Conservation (phyloP, 1,140 invertebrate genomes). For the Drosophila varians region DNA sequence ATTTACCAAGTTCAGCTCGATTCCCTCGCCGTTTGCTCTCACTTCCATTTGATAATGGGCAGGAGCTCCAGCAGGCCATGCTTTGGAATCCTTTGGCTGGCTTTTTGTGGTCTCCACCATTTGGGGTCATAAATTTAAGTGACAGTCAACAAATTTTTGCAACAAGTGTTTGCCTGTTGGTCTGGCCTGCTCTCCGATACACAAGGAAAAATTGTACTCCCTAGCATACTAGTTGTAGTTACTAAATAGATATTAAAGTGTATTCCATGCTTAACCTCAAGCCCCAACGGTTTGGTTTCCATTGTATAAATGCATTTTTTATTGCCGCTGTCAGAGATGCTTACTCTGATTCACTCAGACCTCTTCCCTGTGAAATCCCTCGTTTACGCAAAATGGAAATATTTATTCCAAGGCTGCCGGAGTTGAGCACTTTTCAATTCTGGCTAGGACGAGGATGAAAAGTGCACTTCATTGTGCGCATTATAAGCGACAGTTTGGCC, state of each 20-base stretch:
- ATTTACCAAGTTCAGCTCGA: conserved; percentile 52
- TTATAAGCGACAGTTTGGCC: conserved; percentile 71
- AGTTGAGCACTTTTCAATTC: conserved; percentile 78
- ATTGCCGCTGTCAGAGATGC: conserved; percentile 26
- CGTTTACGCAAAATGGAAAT: conserved; percentile 36
- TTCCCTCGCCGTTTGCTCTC: conserved; percentile 30
- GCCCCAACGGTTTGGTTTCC: background rate
- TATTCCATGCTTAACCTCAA: background rate
- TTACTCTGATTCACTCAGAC: conserved; percentile 26
- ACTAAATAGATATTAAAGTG: conserved; percentile 1
- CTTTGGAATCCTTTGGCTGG: conserved; percentile 15
- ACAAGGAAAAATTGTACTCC: background rate
- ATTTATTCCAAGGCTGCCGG: conserved; percentile 37
- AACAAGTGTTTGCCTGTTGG: conserved; percentile 75
- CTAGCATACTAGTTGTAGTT: background rate
- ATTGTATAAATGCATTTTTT: conserved; percentile 39
- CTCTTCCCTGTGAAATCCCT: conserved; percentile 31
- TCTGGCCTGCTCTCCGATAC: conserved; percentile 4
- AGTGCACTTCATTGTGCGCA: conserved; percentile 82
- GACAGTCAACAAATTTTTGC: conserved; percentile 82
- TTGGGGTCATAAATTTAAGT: conserved; percentile 80
- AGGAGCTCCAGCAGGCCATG: conserved; percentile 37
- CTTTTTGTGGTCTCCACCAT: conserved; percentile 23
- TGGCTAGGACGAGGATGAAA: conserved; percentile 61
- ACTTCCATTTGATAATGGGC: conserved; percentile 60